Evolutionary conservation across 1,140 invertebrate genomes (phyloP), one percentile per base, ranked within the genome.

Genomic region (Uloborus diversus): DNA sequence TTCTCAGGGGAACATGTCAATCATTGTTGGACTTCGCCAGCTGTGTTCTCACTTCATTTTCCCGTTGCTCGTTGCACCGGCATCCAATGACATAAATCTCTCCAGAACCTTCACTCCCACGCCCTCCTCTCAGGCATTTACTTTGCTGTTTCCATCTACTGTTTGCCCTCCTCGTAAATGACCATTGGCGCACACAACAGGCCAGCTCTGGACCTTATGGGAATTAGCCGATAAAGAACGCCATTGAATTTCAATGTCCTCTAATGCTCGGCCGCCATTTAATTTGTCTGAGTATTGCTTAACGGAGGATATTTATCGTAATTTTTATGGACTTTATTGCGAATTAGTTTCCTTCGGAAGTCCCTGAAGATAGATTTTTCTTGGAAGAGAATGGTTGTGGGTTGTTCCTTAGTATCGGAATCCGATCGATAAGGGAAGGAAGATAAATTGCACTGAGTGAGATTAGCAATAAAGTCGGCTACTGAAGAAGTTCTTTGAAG

Each of bases 11-110:
- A 75, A 59, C 27, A 47, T 75, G 71, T 59, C 71, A 75, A 75
- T 75, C 71, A 75, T 75, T 64, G 71, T 75, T 75, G 64, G 71
- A 75, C 25, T 33, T 75, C 59, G 59, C 71, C 71, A 75, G 71
- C 59, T 75, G 71, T 35, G 71, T 75, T 59, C 61, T 75, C 71
- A 75, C 71, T 75, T 75, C 71, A 75, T 75, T 75, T 75, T 64
- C 57, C 35, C 61, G 37, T 27, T 33, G 37, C 61, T n/a, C n/a
- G n/a, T n/a, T n/a, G n/a, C n/a, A n/a, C 53, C 71, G 30, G 37
- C 47, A 13, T 64, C 59, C 57, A 75, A 75, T 61, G 56, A 73
- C 56, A 75, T 75, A 75, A 75, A 75, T 75, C 71, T 73, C 61
- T 61, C 32, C 56, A 35, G 20, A 11, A 27, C 56, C 35, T 14